phyloP scores from a whole-genome alignment of 2,113 vertebrate genomes.

The Spheniscus mendiculus region DNA sequence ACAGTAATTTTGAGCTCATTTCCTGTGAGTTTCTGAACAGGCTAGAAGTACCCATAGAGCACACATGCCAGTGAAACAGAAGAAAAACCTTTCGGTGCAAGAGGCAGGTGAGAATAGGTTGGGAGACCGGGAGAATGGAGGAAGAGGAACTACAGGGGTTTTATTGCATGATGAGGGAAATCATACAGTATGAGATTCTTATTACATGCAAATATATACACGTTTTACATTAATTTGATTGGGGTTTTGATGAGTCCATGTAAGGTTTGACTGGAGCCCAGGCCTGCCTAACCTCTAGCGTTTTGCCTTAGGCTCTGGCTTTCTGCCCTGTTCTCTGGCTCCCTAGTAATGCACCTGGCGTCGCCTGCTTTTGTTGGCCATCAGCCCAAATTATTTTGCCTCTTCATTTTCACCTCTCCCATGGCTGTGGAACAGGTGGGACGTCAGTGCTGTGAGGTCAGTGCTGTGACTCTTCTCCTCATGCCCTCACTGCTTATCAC shows the following conservation, averaged over 20 bases:
- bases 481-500: neutral
- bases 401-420: neutral
- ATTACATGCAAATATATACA: neutral
- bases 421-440: neutral
- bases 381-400: neutral
- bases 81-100: neutral
- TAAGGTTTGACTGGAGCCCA: neutral
- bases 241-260: neutral
- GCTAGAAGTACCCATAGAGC: neutral
- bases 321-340: neutral
- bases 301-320: neutral
- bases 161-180: neutral
- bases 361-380: neutral
- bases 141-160: neutral
- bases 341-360: neutral
- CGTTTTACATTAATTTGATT: neutral
- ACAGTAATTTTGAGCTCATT: neutral
- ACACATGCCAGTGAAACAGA: neutral
- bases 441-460: neutral
- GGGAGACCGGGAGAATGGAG: neutral
- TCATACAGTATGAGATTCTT: neutral
- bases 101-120: neutral
- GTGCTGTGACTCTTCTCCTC: neutral
- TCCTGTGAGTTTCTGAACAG: neutral
- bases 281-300: neutral